phyloP scores from a whole-genome alignment of 2,888 invertebrate species.

The Craniophora ligustri region DNA sequence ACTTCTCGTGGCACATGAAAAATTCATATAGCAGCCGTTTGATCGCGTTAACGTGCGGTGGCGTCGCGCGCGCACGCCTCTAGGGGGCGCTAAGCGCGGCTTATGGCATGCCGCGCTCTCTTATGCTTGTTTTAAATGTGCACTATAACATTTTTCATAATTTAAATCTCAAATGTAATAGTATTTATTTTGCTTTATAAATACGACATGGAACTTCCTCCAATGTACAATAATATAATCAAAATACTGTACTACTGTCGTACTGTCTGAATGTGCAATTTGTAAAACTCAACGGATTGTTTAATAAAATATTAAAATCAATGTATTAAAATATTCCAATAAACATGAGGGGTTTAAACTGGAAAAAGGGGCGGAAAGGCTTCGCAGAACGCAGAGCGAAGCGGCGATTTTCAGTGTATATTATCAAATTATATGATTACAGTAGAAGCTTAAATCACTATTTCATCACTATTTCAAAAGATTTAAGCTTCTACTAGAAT shows the following conservation, averaged over 20 bases:
- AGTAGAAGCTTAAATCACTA: no score
- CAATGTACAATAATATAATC: no score
- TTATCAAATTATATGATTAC: neutral
- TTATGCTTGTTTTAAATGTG: slow-evolving; percentile 57
- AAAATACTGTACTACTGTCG: no score
- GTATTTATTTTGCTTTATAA: slow-evolving; percentile 21
- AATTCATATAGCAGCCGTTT: slow-evolving; percentile 82
- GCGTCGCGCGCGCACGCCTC: slow-evolving; percentile 74
- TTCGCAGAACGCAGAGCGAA: neutral
- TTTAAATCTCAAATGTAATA: slow-evolving; percentile 52
- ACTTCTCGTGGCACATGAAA: slow-evolving; percentile 84
- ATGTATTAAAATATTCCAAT: neutral
- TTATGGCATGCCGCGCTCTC: slow-evolving; percentile 59
- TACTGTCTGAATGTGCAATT: no score
- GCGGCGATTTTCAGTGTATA: neutral
- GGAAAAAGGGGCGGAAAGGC: neutral
- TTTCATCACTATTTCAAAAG: no score
- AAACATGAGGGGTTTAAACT: neutral
- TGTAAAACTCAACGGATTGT: no score
- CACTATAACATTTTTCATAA: slow-evolving; percentile 61
- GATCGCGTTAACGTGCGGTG: slow-evolving; percentile 78
- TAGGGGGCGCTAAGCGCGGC: slow-evolving; percentile 70
- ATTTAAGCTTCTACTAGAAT: no score
- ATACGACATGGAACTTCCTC: no score
- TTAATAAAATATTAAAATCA: neutral